A percentile compares a stretch with the other conserved stretches of the same genome.
Evolutionary conservation across 2,113 vertebrate species (phyloP).

Genomic region (Neodontobutis hainanensis): DNA sequence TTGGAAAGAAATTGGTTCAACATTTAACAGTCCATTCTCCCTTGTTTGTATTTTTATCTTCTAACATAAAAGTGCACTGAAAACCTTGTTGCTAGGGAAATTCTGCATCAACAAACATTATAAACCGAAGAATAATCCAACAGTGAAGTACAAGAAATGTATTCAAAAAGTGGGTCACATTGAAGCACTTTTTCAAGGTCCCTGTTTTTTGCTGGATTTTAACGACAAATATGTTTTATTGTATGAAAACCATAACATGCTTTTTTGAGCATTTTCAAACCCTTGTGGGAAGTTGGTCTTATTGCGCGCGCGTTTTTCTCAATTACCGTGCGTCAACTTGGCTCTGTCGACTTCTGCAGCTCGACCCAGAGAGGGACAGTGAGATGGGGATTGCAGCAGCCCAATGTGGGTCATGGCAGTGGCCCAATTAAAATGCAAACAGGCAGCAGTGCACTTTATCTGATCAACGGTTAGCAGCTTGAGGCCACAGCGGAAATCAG

Average conservation of each 20-base stretch:
- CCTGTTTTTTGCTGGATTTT: too few relatives aligned
- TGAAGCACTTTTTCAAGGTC: not conserved
- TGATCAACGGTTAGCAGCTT: slow-evolving; percentile 12
- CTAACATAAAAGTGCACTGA: slow-evolving; percentile 11
- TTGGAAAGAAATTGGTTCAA: not conserved
- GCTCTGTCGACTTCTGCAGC: not conserved
- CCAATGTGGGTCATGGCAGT: slow-evolving; percentile 46
- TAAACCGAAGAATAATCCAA: not conserved
- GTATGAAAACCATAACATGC: too few relatives aligned
- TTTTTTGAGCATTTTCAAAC: too few relatives aligned
- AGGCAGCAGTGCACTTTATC: slow-evolving; percentile 10
- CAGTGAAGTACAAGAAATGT: not conserved
- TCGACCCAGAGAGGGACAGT: not conserved
- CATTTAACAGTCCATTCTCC: not conserved
- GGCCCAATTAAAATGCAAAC: slow-evolving; percentile 43
- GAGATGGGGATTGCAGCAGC: slow-evolving; percentile 11
- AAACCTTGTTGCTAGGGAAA: not conserved
- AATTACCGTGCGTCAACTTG: not conserved
- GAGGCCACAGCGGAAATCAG: not conserved
- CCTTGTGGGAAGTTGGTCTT: too few relatives aligned
- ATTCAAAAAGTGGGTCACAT: not conserved
- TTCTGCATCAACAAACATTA: slow-evolving; percentile 4
- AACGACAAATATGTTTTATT: too few relatives aligned
- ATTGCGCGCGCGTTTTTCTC: not conserved
- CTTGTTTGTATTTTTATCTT: slow-evolving; percentile 37